A percentile compares a stretch with the other conserved stretches of the same genome.
Conservation (phyloP, 2,113 vertebrate species). For the Eurypyga helias region DNA sequence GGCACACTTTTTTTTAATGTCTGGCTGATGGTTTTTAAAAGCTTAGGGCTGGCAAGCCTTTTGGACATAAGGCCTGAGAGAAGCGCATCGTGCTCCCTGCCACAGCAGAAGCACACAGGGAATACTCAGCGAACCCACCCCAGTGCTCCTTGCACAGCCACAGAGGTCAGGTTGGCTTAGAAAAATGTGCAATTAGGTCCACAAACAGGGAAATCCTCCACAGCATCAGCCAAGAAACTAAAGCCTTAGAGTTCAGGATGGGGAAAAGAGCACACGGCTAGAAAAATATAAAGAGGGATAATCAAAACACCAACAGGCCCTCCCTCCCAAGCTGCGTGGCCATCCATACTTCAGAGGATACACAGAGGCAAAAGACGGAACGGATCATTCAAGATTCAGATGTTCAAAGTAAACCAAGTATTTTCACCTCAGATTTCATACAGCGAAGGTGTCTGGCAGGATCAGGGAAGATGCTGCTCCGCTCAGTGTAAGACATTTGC, state of each 20-base stretch:
- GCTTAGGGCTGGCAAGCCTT: neutral
- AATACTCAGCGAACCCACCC: neutral
- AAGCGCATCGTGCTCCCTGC: neutral
- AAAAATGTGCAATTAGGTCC: neutral
- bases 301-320: neutral
- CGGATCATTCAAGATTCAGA: neutral
- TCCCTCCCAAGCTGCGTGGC: neutral
- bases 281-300: neutral
- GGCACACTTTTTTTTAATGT: no score
- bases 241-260: neutral
- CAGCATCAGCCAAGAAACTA: neutral
- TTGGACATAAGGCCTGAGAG: neutral
- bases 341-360: neutral
- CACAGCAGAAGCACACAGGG: neutral
- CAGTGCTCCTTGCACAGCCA: neutral
- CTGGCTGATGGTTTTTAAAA: neutral
- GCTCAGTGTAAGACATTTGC: neutral
- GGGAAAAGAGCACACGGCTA: neutral
- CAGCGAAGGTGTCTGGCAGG: neutral
- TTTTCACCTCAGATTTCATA: neutral
- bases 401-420: neutral
- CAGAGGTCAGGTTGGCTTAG: neutral
- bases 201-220: neutral
- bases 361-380: neutral
- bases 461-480: accelerated